Evolutionary conservation across 2,113 vertebrate species (phyloP).

Genomic region (Mastomys natalensis): DNA sequence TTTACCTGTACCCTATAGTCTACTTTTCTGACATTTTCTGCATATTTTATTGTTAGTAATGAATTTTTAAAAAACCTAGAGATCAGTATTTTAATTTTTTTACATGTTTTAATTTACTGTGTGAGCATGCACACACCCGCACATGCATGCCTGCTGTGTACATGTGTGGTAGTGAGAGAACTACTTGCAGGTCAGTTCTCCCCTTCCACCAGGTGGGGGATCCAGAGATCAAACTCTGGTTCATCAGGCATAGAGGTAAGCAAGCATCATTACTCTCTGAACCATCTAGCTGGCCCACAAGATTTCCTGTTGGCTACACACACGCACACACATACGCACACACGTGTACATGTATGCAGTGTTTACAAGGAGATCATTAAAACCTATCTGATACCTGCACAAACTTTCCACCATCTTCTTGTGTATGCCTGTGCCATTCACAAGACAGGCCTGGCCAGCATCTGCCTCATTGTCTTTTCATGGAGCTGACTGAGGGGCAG

Average conservation of each 20-base stretch:
- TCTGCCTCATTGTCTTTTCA: neutral
- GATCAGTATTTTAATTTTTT: neutral
- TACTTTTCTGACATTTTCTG: neutral
- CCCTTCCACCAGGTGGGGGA: neutral
- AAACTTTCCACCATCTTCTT: neutral
- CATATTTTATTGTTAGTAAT: neutral
- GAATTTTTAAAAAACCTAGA: conserved; percentile 35
- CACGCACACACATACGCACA: neutral
- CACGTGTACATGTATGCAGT: neutral
- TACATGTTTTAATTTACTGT: neutral
- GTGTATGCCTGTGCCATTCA: neutral
- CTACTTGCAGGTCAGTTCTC: neutral
- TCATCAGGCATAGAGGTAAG: neutral
- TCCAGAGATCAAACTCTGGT: neutral
- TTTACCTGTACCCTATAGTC: neutral
- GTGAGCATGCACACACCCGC: neutral
- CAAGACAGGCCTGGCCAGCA: neutral
- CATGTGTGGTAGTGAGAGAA: neutral
- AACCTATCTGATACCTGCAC: neutral
- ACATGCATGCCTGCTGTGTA: too few relatives aligned
- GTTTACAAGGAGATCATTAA: neutral
- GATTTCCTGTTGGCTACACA: neutral
- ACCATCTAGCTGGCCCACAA: neutral
- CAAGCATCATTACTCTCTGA: neutral
- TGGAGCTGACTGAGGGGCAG: neutral